Percentiles rank a stretch among this genome's conserved stretches.
phyloP scores from a whole-genome alignment of 2,113 vertebrate species.

The Erpornis zantholeuca region DNA sequence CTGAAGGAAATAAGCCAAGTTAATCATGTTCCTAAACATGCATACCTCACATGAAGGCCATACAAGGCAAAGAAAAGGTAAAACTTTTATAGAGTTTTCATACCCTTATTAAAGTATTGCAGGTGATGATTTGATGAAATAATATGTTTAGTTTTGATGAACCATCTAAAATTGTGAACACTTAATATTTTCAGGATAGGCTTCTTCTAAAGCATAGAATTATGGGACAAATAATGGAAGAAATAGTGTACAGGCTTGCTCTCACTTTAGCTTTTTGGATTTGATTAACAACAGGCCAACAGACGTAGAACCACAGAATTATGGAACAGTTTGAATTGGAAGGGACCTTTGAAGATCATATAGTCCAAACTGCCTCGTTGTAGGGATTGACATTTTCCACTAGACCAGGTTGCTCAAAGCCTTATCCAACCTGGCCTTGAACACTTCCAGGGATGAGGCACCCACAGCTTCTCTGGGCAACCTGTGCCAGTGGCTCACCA shows the following conservation, averaged over 20 bases:
- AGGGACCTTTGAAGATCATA: neutral
- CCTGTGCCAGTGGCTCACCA: neutral
- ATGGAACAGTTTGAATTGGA: neutral
- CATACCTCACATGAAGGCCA: neutral
- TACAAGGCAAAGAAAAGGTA: neutral
- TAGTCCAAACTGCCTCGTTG: neutral
- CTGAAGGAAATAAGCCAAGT: conserved; percentile 60
- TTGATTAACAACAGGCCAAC: neutral
- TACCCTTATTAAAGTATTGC: neutral
- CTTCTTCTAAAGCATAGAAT: neutral
- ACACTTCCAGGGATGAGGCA: neutral
- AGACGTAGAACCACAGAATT: neutral
- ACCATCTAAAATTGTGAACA: neutral
- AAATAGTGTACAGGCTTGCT: neutral
- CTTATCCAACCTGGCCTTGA: neutral
- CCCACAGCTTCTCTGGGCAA: neutral
- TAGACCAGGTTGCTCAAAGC: neutral
- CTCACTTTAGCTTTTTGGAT: neutral
- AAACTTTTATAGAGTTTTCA: neutral
- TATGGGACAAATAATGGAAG: neutral
- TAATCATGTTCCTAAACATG: neutral
- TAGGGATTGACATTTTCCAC: neutral
- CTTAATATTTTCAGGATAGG: neutral
- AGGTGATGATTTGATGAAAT: neutral
- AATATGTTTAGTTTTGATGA: neutral